Evolutionary conservation across 2,113 vertebrate genomes (phyloP), one percentile per base, ranked within the genome.

Genomic region (Grallaria varia): DNA sequence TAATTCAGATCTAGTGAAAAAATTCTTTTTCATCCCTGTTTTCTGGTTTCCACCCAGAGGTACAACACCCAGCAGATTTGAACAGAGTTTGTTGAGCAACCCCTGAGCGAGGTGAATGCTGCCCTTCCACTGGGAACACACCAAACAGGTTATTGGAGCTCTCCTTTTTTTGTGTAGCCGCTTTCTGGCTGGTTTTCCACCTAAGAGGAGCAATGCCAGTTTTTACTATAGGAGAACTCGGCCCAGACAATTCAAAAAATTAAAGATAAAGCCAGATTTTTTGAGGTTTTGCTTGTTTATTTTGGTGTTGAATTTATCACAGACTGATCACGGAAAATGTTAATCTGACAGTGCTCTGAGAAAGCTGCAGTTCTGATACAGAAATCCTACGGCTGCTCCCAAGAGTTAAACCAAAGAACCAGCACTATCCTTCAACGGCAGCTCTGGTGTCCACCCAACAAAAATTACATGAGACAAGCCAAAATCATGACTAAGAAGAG

Each of bases 401-500:
- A 22, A 40, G 22, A 59, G 63, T 62, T 84, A 87, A 94, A 91
- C 40, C 31, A 50, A 79, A 84, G 81, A 83, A 87, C 74, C 80
- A 77, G 93, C 91, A 44, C 75, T 37, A 85, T 85, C 84, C 92
- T 97, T 97, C 97, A 96, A 88, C 91, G 95, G 96, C 95, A 95
- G 90, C 95, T 92, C 96, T 96, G 93, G 87, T 97, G 97, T 86
- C 89, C 95, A 95, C 95, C 94, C 97, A 97, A 85, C 77, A 96
- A 95, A 96, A 97, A 96, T 85, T 78, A 45, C 84, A 59, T 30
- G n/a, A 83, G 77, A 77, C 39, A 90, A 96, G 97, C 96, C 96
- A 97, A 97, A 96, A 97, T 67, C 92, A 97, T 95, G 96, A 97
- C 97, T 97, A 97, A 97, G 91, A 91, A 93, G 89, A 93, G 90